A percentile compares a stretch with the other conserved stretches of the same genome.
Evolutionary conservation across 1,140 invertebrate species (phyloP).

Genomic region (Hyphantria cunea): DNA sequence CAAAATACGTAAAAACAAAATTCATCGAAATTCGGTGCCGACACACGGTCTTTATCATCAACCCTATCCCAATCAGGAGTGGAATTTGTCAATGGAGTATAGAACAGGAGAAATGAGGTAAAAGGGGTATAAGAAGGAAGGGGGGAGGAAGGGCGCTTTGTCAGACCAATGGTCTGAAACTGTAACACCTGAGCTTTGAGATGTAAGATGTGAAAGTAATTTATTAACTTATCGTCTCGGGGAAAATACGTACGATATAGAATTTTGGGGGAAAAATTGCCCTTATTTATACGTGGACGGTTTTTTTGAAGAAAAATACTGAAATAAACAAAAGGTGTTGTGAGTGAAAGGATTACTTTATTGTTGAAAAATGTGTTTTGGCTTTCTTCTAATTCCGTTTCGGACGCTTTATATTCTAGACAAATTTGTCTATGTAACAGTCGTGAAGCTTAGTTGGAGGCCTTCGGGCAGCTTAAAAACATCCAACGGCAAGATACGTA

Average conservation of each 20-base stretch:
- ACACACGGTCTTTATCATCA: slow-evolving; percentile 22
- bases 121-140: not conserved
- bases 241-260: slow-evolving; percentile 29
- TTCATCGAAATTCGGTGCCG: slow-evolving; percentile 2
- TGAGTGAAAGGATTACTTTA: not conserved
- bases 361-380: too few species aligned
- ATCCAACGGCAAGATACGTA: too few species aligned
- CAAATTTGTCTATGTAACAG: too few species aligned
- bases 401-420: too few species aligned
- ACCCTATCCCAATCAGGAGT: slow-evolving; percentile 35
- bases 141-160: slow-evolving; percentile 29
- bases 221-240: slow-evolving; percentile 33
- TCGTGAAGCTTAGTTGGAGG: too few species aligned
- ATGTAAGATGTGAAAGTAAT: slow-evolving; percentile 41
- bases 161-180: slow-evolving; percentile 39
- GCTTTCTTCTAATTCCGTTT: too few species aligned
- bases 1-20: not conserved
- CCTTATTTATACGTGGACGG: slow-evolving; percentile 12
- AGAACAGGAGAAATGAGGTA: slow-evolving; percentile 3
- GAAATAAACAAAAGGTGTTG: not conserved
- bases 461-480: too few species aligned
- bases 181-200: slow-evolving; percentile 48
- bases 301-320: slow-evolving; percentile 6
- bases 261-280: slow-evolving; percentile 28
- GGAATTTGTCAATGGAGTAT: slow-evolving; percentile 39